phyloP scores from a whole-genome alignment of 2,888 invertebrate species.

The Thymelicus sylvestris region DNA sequence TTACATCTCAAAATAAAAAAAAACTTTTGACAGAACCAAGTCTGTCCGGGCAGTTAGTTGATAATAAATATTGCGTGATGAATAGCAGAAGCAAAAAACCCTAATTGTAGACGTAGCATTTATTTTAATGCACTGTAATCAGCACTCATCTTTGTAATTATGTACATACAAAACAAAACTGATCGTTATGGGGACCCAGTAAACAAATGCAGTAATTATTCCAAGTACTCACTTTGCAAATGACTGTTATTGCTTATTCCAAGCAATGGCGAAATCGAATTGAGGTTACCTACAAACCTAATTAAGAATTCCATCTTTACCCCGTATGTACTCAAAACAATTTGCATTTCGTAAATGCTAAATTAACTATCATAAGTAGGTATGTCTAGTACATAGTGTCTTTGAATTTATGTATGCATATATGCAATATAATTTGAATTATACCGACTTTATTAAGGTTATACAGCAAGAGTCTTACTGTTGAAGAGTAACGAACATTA shows the following conservation, averaged over 20 bases:
- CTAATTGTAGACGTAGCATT: too few species aligned
- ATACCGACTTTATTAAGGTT: conserved; percentile 2
- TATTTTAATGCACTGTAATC: too few species aligned
- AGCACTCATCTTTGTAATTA: too few species aligned
- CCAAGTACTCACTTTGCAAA: neutral
- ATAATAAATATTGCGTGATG: too few species aligned
- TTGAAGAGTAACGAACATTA: neutral
- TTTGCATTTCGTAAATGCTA: conserved; percentile 19
- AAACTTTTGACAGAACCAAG: too few species aligned
- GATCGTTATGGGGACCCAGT: too few species aligned
- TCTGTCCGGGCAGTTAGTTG: too few species aligned
- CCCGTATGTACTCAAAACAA: conserved; percentile 2
- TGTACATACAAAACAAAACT: too few species aligned
- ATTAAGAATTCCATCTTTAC: conserved; percentile 12
- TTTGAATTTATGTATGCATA: conserved; percentile 12
- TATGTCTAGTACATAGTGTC: conserved; percentile 13
- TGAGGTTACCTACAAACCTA: conserved; percentile 20
- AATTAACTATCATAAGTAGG: neutral
- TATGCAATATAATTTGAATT: conserved; percentile 20
- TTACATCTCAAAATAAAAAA: too few species aligned
- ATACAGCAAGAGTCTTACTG: neutral
- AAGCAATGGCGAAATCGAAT: conserved; percentile 16
- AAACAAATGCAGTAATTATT: too few species aligned
- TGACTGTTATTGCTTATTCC: conserved; percentile 5
- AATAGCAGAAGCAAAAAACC: too few species aligned